Evolutionary conservation across 2,888 invertebrate genomes (phyloP).

Genomic region (Agonopterix alstromeriana): DNA sequence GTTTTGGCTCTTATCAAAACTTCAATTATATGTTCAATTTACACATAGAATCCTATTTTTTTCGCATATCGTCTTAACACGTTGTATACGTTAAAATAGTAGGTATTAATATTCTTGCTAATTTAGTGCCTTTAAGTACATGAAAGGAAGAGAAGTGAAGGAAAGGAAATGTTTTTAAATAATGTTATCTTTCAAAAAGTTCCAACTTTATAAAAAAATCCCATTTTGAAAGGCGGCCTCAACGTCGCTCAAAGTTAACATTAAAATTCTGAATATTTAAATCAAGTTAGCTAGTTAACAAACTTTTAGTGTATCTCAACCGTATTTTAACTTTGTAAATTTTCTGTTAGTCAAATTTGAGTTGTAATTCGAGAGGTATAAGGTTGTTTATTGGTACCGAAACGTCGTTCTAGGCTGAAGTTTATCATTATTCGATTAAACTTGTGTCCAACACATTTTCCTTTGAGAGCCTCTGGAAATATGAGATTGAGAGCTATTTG

Average conservation of each 20-base stretch:
- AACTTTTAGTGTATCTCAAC: background rate
- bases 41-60: no score
- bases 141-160: no score
- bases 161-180: no score
- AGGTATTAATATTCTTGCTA: no score
- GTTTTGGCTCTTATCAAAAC: no score
- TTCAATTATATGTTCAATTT: no score
- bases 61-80: no score
- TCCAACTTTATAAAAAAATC: no score
- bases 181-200: no score
- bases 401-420: background rate
- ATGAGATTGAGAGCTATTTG: background rate
- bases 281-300: background rate
- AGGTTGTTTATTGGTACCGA: background rate
- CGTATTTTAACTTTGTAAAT: background rate
- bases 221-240: no score
- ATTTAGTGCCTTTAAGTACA: no score
- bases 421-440: slow-evolving; percentile 2
- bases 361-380: background rate
- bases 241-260: slow-evolving; percentile 1
- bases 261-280: background rate
- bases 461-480: background rate
- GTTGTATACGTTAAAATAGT: no score
- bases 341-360: background rate
- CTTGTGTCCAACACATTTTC: background rate